Base-by-base conservation (phyloP, 2,113 vertebrate species). In the Ploceus nigricollis region DNA sequence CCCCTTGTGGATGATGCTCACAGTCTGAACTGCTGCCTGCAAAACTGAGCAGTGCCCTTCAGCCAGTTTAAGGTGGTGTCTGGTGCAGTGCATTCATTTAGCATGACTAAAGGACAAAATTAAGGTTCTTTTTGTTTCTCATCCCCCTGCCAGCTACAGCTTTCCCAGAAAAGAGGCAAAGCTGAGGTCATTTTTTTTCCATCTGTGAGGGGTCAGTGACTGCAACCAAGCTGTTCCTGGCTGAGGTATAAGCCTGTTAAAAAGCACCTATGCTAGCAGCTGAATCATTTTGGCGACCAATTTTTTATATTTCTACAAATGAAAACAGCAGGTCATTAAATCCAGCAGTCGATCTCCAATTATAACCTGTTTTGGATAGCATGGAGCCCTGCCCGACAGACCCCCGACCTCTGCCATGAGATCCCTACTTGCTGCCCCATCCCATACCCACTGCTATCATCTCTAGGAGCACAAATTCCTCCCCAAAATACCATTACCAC, bases 1-100 rank as follows among this genome's bases (percentile, higher is more conserved):
- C 94, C 72, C 69, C 94, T 96, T 90, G 86, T 97, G 95, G 93
- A 90, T 94, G 80, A n/a, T 84, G 79, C 82, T 77, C 22, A 76
- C 33, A 72, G 33, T 76, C 65, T 63, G 63, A 58, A 79, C 63
- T n/a, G 61, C 89, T 91, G 78, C 64, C 69, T 89, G 82, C 71
- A 89, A 78, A 83, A 50, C 50, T 31, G 53, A 94, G 65, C 78
- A 28, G 44, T 69, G 40, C 68, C 87, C 82, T 91, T 82, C 78
- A 48, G 44, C 45, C 53, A 28, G 60, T 75, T 87, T 81, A 81
- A 92, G 91, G 82, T 91, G 85, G 70, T 94, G 89, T 44, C 81
- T 81, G 51, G 23, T 53, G 73, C 69, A n/a, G 22, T 68, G 42
- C 71, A 71, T 88, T 89, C 69, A 44, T 85, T 93, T 90, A 63